Evolutionary conservation across 2,113 vertebrate genomes (phyloP).

Genomic region (Symphodus melops): DNA sequence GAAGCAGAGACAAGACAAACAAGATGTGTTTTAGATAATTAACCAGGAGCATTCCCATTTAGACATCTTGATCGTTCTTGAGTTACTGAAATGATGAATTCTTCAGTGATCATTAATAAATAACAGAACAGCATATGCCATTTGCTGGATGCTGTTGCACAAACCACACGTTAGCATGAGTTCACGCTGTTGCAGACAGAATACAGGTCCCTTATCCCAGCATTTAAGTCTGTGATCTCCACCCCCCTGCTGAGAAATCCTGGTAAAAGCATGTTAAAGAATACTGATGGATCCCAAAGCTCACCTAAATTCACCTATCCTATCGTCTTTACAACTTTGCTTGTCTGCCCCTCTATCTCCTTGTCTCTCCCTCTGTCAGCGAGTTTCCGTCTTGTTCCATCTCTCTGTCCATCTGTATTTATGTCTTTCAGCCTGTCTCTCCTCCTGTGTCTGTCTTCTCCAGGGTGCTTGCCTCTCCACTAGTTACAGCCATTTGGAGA

Average conservation of each 20-base stretch:
- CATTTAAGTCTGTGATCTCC: conserved; percentile 14
- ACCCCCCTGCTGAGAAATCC: conserved; percentile 22
- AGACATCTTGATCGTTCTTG: conserved; percentile 44
- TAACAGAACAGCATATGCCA: conserved; percentile 40
- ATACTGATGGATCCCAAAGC: conserved; percentile 31
- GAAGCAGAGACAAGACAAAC: conserved; percentile 42
- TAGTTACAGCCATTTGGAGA: conserved; percentile 74
- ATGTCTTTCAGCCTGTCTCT: conserved; percentile 28
- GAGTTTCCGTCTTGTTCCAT: conserved; percentile 32
- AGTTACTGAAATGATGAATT: conserved; percentile 34
- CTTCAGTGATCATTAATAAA: conserved; percentile 48
- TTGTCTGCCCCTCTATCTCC: conserved; percentile 6
- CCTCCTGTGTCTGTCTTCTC: conserved; percentile 35
- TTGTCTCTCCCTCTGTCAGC: conserved; percentile 27
- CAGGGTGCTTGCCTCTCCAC: conserved; percentile 15
- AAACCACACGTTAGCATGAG: neutral
- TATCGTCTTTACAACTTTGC: conserved; percentile 13
- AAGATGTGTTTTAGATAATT: conserved; percentile 53
- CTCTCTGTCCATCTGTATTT: conserved; percentile 39
- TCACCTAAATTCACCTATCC: conserved; percentile 39
- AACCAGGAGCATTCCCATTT: conserved; percentile 33
- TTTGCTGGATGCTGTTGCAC: conserved; percentile 14
- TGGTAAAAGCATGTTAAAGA: conserved; percentile 15
- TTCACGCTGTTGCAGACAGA: neutral
- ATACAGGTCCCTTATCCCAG: neutral